A percentile compares a stretch with the other conserved stretches of the same genome.
phyloP scores from a whole-genome alignment of 2,797 vertebrate genomes.

The Acanthurus leucopareius region DNA sequence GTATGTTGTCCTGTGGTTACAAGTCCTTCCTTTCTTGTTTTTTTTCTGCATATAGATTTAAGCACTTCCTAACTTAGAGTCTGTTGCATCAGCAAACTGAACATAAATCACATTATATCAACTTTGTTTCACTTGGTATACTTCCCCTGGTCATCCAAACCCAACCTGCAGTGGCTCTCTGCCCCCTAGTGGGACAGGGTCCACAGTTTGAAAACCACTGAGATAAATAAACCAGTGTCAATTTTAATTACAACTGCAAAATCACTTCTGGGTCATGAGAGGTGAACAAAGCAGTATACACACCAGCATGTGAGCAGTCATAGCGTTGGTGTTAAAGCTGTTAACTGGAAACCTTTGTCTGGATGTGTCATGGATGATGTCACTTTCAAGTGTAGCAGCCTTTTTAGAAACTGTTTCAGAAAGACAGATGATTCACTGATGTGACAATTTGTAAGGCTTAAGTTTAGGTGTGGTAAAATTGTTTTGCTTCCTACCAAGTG shows the following conservation, averaged over 20 bases:
- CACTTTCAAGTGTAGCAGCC: no score
- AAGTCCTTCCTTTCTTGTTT: neutral
- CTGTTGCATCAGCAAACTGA: no score
- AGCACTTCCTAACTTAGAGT: neutral
- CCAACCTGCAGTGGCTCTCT: no score
- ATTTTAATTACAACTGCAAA: slow-evolving; percentile 12
- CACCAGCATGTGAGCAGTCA: neutral
- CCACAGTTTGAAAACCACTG: neutral
- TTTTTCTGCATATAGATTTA: slow-evolving; percentile 16
- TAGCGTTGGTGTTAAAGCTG: no score
- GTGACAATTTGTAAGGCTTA: neutral
- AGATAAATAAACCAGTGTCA: slow-evolving; percentile 1
- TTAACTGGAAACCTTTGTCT: no score
- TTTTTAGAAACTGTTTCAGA: neutral
- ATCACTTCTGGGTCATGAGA: slow-evolving; percentile 18
- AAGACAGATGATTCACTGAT: neutral
- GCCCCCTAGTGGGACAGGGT: no score
- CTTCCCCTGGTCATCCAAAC: no score
- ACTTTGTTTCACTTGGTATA: no score
- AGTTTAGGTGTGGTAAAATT: neutral
- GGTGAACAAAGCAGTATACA: neutral
- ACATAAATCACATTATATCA: no score
- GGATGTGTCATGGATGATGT: no score
- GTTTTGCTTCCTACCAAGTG: neutral
- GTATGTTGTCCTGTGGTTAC: neutral